Base-by-base conservation (phyloP, 2,797 vertebrate species). In the Ataeniobius toweri region DNA sequence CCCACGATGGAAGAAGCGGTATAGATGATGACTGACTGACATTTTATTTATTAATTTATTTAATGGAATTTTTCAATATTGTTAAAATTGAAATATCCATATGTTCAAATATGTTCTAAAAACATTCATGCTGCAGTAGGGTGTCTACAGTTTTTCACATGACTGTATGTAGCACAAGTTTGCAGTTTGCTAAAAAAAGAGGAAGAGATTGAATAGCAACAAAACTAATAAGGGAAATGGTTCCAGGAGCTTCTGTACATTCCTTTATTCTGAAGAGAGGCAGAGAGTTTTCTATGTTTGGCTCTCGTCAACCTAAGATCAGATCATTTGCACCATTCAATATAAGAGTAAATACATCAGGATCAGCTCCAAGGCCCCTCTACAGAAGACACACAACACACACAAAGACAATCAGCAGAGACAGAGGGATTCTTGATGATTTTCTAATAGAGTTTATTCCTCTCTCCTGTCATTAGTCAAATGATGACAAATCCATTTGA, bases 371-470 rank as follows among this genome's bases (percentile, higher is more conserved):
- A 48, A 89, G 90, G 86, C 90, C 89, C 83, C 81, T 83, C 86
- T 84, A 73, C 85, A 85, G 80, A 84, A 84, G 74, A 82, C 79
- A 87, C 89, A 77, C 83, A 80, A 81, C 81, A 80, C 89, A 89
- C 82, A 88, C 79, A 85, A 70, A 87, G 81, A 84, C 77, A 28
- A 85, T 87, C 83, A 89, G 81, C 84, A 75, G 83, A 89, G 90
- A 90, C 86, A 72, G 58, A 86, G 86, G 84, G 82, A 85, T 91
- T 91, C 90, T 90, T 91, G 89, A 94, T 93, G 93, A 92, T 93
- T 89, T 92, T 90, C 86, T 93, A 94, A 94, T 89, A 90, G 84
- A 79, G 91, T 94, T 94, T 93, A 92, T 94, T 92, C 81, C 79
- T 88, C 92, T 88, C 89, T 86, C 83, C 89, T 83, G 82, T 92